Percentiles rank a stretch among this genome's conserved stretches.
These are phyloP conservation scores for Tenebrio molitor DNA, from an alignment of 1,140 invertebrate species.

Conservation along the genomic window DNA sequence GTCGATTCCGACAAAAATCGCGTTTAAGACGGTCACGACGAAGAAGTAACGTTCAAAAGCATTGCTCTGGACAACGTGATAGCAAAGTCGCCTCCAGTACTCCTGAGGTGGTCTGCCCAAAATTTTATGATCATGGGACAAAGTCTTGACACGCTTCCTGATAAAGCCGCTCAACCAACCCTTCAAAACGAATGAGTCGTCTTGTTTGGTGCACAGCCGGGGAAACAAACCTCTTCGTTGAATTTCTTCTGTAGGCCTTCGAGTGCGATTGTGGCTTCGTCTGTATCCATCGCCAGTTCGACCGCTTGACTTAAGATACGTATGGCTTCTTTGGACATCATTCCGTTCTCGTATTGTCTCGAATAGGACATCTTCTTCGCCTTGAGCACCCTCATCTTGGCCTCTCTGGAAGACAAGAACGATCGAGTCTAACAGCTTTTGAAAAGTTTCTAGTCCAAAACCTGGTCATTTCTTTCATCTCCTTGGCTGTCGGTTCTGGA, in stretches of 20 bases:
- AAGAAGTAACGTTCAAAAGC: neutral
- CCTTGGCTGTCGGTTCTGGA: conserved; percentile 67
- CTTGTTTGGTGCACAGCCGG: neutral
- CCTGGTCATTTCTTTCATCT: conserved; percentile 68
- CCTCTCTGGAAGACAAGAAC: too few species aligned
- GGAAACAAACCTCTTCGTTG: conserved; percentile 16
- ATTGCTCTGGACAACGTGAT: neutral
- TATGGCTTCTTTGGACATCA: conserved; percentile 68
- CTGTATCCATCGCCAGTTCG: conserved; percentile 66
- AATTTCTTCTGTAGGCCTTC: conserved; percentile 59
- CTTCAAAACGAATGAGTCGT: neutral
- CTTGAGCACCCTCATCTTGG: conserved; percentile 67
- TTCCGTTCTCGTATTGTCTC: conserved; percentile 68
- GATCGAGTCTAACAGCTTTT: too few species aligned
- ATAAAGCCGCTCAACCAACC: neutral
- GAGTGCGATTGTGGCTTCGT: conserved; percentile 65
- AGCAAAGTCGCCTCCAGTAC: conserved; percentile 19
- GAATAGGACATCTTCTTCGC: conserved; percentile 68
- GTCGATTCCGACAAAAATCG: neutral
- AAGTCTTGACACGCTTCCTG: neutral
- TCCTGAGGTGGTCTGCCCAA: neutral
- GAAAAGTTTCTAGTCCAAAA: too few species aligned
- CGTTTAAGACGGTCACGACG: neutral
- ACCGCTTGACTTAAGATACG: conserved; percentile 66
- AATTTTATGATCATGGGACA: neutral